Base-by-base conservation (phyloP, 1,140 invertebrate genomes). In the Episyrphus balteatus region DNA sequence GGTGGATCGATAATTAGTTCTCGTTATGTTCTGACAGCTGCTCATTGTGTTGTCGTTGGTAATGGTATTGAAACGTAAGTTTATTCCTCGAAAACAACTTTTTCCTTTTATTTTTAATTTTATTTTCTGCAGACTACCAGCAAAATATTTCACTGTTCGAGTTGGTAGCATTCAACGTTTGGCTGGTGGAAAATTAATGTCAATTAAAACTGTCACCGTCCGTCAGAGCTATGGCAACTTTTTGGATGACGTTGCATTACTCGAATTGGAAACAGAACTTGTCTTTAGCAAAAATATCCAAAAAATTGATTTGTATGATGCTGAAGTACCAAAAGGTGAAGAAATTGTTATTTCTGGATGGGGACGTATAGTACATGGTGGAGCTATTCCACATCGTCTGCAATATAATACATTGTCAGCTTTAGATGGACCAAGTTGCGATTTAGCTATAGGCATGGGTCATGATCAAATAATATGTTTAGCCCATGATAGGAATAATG, bases 161-260 rank as follows among this genome's bases (percentile, higher is more conserved):
- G 53, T 39, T 0, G 62, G 62, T 39, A 66, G 62, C 48, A 54
- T 65, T 26, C 62, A 66, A 42, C 62, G 62, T 0, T 12, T 55
- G 11, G 44, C 44, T 9, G 62, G 60, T 8, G 62, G 62, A 0
- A 52, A 60, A 26, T 37, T 66, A 41, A 18, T 51, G 6, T 34
- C 52, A 8, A 19, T 65, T 6, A 49, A 52, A 1, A 26, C 47
- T 17, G 53, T 66, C 18, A 39, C 58, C 11, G 54, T 61, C 13
- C 61, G 65, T 38, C 38, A 42, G 13, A 38, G 43, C 2, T 65
- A 57, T 42, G 18, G 51, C 0, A 40, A 49, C 3, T 57, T 54
- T 1, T 38, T 57, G 5, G 62, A 62, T 41, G 51, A 66, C 17
- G 18, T 66, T 44, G 62, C 62, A 11, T 42, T 66, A n/a, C 12